Percentiles rank a stretch among this genome's conserved stretches.
Conservation (phyloP, 2,888 invertebrate species). For the Melieria crassipennis region DNA sequence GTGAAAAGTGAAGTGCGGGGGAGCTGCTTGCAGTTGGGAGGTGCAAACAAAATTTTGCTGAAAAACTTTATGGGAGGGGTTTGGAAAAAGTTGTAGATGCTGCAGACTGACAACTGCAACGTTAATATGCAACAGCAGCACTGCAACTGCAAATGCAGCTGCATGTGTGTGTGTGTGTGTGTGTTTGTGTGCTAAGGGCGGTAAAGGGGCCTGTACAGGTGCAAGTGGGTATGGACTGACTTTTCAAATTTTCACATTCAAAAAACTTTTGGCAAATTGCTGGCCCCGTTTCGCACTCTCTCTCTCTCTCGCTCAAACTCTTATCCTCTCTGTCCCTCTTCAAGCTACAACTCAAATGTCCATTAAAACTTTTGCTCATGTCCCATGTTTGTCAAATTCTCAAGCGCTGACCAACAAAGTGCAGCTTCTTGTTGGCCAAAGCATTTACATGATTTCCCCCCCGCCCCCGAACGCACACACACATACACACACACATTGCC, state of each 20-base stretch:
- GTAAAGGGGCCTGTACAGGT: not conserved
- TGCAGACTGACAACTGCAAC: slow-evolving; percentile 5
- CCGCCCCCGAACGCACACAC: too few species aligned
- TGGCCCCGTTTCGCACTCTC: too few species aligned
- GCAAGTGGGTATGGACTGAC: not conserved
- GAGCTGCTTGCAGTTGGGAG: not conserved
- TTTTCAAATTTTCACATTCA: too few species aligned
- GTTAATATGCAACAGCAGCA: slow-evolving; percentile 13
- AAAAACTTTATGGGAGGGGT: not conserved
- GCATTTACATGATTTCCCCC: too few species aligned
- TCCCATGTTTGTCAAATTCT: too few species aligned
- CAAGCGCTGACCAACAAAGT: too few species aligned
- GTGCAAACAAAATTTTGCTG: not conserved
- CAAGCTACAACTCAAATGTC: slow-evolving; percentile 21
- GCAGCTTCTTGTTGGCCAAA: too few species aligned
- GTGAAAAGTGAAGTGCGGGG: slow-evolving; percentile 7
- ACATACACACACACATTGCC: too few species aligned
- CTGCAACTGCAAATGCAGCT: not conserved
- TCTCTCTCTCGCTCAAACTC: too few species aligned
- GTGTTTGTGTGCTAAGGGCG: not conserved
- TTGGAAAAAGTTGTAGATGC: not conserved
- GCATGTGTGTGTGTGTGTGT: not conserved
- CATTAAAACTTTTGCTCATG: slow-evolving; percentile 22
- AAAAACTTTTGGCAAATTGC: not conserved
- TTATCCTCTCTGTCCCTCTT: not conserved